A percentile compares a stretch with the other conserved stretches of the same genome.
phyloP scores from a whole-genome alignment of 2,797 vertebrate species.

The Tachyglossus aculeatus region DNA sequence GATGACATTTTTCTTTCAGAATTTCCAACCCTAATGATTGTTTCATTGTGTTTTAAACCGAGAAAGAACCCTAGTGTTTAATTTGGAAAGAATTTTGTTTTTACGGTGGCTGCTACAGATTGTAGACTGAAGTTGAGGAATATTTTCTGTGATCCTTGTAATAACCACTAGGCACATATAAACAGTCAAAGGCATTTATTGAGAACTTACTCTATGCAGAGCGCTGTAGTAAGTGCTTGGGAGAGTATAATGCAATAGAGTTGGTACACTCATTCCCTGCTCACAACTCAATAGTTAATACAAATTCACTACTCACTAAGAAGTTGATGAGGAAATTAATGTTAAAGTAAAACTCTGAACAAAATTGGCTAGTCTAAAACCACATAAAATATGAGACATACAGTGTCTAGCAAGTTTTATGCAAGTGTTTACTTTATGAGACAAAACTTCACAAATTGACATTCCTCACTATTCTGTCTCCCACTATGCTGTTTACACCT shows the following conservation, averaged over 20 bases:
- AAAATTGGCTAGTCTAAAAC: constrained; percentile 29
- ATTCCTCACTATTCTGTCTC: constrained; percentile 19
- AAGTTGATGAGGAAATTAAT: constrained; percentile 19
- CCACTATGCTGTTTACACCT: constrained; percentile 23
- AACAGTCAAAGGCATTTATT: constrained; percentile 17
- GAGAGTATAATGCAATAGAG: too few species aligned
- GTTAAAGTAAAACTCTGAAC: too few species aligned
- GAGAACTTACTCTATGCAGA: too few species aligned
- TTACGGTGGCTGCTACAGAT: background rate
- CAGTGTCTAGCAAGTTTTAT: constrained; percentile 24
- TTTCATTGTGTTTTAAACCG: constrained; percentile 23
- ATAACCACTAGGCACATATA: constrained; percentile 6
- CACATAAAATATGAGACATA: constrained; percentile 4
- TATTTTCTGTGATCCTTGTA: constrained; percentile 3
- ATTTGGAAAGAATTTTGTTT: background rate
- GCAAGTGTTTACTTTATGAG: constrained; percentile 18
- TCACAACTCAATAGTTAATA: constrained; percentile 18
- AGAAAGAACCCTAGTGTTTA: background rate
- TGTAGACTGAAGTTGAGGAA: constrained; percentile 11
- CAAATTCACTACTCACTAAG: constrained; percentile 21
- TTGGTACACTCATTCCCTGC: too few species aligned
- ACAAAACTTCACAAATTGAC: constrained; percentile 13
- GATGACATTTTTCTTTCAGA: too few species aligned
- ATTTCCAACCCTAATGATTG: too few species aligned
- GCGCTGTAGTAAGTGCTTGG: too few species aligned